Percentiles rank a stretch among this genome's conserved stretches.
These are phyloP conservation scores for Trachelus stipa DNA, from an alignment of 2,888 invertebrate species.

Conservation along the genomic window DNA sequence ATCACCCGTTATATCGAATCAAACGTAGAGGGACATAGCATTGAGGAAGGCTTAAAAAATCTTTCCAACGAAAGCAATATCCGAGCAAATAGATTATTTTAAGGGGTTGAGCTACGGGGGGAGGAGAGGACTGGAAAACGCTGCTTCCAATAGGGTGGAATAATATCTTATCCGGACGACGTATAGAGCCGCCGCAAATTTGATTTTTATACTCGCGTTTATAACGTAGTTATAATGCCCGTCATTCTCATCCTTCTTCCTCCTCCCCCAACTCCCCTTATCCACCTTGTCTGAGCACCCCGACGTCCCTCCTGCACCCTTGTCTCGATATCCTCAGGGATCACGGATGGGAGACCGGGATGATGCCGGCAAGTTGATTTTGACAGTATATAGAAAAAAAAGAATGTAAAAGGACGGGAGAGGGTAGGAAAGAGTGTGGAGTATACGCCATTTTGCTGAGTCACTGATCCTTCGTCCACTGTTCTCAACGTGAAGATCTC, in stretches of 20 bases:
- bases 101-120: slow-evolving; percentile 13
- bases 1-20: neutral
- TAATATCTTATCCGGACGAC: slow-evolving; percentile 43
- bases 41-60: slow-evolving; percentile 16
- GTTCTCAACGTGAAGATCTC: neutral
- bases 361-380: slow-evolving; percentile 1
- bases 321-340: neutral
- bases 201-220: slow-evolving; percentile 52
- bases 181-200: slow-evolving; percentile 46
- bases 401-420: slow-evolving; percentile 15
- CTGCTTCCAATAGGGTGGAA: slow-evolving; percentile 38
- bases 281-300: slow-evolving; percentile 11
- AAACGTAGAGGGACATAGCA: slow-evolving; percentile 13
- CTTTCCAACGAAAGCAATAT: slow-evolving; percentile 29
- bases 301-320: neutral
- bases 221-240: slow-evolving; percentile 49
- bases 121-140: neutral
- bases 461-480: neutral
- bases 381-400: slow-evolving; percentile 1
- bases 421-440: slow-evolving; percentile 13
- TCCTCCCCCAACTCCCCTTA: slow-evolving; percentile 22
- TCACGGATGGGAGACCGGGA: neutral
- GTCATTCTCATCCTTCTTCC: slow-evolving; percentile 27
- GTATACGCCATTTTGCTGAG: neutral
- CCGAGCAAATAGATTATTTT: slow-evolving; percentile 31